Percentiles rank a stretch among this genome's conserved stretches.
phyloP scores from a whole-genome alignment of 2,797 vertebrate species.

The Discoglossus pictus region DNA sequence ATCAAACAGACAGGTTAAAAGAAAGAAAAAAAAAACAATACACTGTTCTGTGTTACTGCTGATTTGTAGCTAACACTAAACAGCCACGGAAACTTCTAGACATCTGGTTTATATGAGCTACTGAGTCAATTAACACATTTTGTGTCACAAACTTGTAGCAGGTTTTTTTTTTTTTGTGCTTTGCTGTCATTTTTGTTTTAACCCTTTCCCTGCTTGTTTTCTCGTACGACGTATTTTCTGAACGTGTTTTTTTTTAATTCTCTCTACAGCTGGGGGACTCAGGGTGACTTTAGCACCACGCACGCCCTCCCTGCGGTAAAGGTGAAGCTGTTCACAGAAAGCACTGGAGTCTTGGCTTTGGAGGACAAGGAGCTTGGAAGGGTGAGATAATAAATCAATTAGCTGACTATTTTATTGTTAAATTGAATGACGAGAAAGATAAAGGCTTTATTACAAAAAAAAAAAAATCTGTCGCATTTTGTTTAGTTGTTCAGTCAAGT shows the following conservation, averaged over 20 bases:
- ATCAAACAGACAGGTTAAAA: neutral
- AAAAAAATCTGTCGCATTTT: too few species aligned
- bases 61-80: slow-evolving; percentile 35
- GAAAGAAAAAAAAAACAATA: neutral
- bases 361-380: slow-evolving; percentile 97
- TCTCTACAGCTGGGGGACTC: slow-evolving; percentile 91
- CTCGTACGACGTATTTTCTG: neutral
- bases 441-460: too few species aligned
- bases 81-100: slow-evolving; percentile 51
- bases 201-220: slow-evolving; percentile 42
- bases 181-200: slow-evolving; percentile 51
- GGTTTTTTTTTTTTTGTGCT: slow-evolving; percentile 52
- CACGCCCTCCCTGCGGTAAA: slow-evolving; percentile 95
- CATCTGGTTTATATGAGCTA: slow-evolving; percentile 59
- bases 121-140: slow-evolving; percentile 62
- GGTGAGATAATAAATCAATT: slow-evolving; percentile 76
- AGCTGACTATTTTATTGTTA: too few species aligned
- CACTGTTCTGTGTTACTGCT: too few species aligned
- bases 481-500: too few species aligned
- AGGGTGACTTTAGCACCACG: slow-evolving; percentile 95
- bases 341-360: slow-evolving; percentile 92
- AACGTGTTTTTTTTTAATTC: slow-evolving; percentile 51
- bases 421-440: too few species aligned
- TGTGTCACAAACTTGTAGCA: slow-evolving; percentile 52
- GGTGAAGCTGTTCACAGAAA: slow-evolving; percentile 97